Evolutionary conservation across 2,113 vertebrate genomes (phyloP), one percentile per base, ranked within the genome.

Genomic region (Nesogale talazaci): DNA sequence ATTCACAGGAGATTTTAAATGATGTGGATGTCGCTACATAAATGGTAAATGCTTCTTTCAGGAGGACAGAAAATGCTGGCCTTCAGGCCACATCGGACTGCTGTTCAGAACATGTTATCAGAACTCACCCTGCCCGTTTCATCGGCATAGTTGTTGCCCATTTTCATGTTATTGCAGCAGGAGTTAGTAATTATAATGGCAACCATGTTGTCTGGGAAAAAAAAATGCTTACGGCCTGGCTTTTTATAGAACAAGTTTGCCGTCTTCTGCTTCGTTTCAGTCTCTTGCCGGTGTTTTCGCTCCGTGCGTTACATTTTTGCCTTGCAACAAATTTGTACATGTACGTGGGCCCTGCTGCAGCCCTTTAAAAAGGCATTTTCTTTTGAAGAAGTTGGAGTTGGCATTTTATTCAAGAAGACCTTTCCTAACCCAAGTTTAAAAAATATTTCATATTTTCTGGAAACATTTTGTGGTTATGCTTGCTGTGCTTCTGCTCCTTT

Each of bases 61-160:
- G 36, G 15, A 29, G 27, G 61, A 34, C 25, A 42, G 81, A n/a
- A 61, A 79, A n/a, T 22, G 14, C 16, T 16, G 40, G 31, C 34
- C 14, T 56, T 34, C n/a, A 8, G 69, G 15, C 69, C n/a, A 70
- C 31, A 9, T 8, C 70, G 8, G 20, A 7, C 46, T 90, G 63
- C 57, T 72, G 29, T 72, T n/a, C n/a, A 63, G 92, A 90, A 86
- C 27, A 83, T 65, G 61, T 83, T 42, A 31, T 36, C 65, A 63
- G 65, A 57, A 70, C 75, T 31, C 42, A 27, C 40, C 72, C 27
- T 22, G 1, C 25, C 15, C 40, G 42, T 15, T 17, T 46, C 56
- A 40, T 20, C 16, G 38, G 27, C 9, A 59, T 42, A 31, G 1
- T 29, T 36, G 0, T 61, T 59, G 69, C 40, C 2, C 5, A 1